These are phyloP conservation scores for Platyrinchus mystaceus DNA, from an alignment of 2,797 vertebrate genomes.

Conservation along the genomic window DNA sequence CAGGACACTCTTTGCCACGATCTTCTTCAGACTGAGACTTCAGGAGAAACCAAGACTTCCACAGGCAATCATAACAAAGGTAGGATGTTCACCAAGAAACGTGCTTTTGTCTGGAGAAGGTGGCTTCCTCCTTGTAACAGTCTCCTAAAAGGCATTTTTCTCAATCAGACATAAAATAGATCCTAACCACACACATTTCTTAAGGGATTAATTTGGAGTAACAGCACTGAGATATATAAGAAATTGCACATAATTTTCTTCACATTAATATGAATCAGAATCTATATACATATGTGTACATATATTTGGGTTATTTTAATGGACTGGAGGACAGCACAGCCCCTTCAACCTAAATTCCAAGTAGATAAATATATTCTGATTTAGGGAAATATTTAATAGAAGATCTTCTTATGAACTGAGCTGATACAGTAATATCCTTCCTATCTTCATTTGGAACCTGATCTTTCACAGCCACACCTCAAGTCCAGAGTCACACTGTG, in stretches of 20 bases:
- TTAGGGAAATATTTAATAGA: not conserved
- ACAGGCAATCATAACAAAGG: not conserved
- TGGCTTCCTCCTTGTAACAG: not conserved
- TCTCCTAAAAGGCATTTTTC: not conserved
- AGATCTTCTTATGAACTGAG: not conserved
- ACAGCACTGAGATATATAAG: not conserved
- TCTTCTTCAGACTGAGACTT: not conserved
- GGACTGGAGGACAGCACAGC: not conserved
- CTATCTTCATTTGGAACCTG: not conserved
- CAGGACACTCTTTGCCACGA: not conserved
- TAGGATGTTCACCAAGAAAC: not conserved
- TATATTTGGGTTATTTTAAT: not conserved
- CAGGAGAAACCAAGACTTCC: not conserved
- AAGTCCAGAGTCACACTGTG: not conserved
- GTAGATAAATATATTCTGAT: not conserved
- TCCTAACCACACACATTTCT: not conserved
- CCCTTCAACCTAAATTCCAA: not conserved
- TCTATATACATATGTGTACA: not conserved
- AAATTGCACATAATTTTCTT: not conserved
- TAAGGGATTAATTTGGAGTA: not conserved
- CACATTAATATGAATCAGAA: not conserved
- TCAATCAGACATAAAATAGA: not conserved
- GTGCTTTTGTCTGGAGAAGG: not conserved
- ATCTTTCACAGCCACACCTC: not conserved
- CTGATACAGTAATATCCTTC: not conserved